phyloP scores from a whole-genome alignment of 1,140 invertebrate genomes.

The Lepidurus arcticus region DNA sequence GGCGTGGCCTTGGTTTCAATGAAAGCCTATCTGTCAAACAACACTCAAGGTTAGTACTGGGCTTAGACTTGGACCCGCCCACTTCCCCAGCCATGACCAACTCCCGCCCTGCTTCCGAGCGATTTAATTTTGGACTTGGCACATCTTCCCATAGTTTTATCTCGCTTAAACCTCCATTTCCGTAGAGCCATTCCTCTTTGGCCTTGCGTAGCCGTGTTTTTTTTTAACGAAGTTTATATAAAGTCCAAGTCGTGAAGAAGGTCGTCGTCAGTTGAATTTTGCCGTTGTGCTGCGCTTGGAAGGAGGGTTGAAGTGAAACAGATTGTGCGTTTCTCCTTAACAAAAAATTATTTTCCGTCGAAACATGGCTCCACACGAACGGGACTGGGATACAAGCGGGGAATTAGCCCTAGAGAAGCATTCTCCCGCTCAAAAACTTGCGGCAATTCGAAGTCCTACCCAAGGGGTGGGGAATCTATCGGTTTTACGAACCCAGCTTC shows the following conservation, averaged over 20 bases:
- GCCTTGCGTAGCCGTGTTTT: neutral
- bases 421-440: neutral
- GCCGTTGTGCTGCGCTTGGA: neutral
- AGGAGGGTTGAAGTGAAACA: neutral
- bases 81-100: neutral
- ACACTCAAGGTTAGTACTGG: neutral
- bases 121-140: slow-evolving; percentile 6
- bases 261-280: neutral
- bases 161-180: neutral
- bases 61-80: neutral
- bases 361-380: neutral
- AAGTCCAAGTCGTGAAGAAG: neutral
- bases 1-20: neutral
- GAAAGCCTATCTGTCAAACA: neutral
- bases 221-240: slow-evolving; percentile 2
- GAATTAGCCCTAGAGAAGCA: neutral
- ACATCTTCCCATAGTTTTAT: neutral
- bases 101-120: neutral
- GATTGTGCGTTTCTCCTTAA: neutral
- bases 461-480: neutral
- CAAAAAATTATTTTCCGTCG: neutral
- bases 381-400: neutral
- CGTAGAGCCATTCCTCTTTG: neutral
- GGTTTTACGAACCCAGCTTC: neutral
- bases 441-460: neutral